Conservation (phyloP, 2,888 invertebrate genomes). For the Nasonovia ribisnigri region DNA sequence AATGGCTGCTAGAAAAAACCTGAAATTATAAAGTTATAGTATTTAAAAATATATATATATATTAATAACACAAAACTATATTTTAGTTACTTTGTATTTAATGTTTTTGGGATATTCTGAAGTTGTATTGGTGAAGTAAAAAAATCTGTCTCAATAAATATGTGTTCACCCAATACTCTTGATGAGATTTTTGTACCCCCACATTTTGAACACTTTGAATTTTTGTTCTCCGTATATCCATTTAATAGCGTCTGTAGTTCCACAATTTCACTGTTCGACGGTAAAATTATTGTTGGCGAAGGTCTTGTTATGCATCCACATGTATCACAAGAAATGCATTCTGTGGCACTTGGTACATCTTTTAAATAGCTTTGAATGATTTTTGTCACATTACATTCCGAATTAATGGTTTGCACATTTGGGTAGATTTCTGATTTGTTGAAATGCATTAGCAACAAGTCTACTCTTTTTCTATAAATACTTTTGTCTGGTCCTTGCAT, state of each 20-base stretch:
- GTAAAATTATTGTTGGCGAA: constrained; percentile 17
- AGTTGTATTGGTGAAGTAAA: not conserved
- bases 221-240: not conserved
- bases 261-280: not conserved
- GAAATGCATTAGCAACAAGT: not conserved
- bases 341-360: not conserved
- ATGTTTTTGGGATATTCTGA: not conserved
- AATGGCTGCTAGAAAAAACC: not conserved
- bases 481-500: not conserved
- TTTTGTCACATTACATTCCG: not conserved
- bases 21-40: not conserved
- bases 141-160: not conserved
- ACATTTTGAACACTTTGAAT: not conserved
- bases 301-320: not conserved
- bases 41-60: not conserved
- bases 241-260: not conserved
- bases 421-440: not conserved
- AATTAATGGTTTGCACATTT: not conserved
- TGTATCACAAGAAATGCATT: not conserved
- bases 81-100: constrained; percentile 1
- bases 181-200: not conserved
- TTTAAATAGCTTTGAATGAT: constrained; percentile 4
- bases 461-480: not conserved
- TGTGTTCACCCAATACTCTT: not conserved
- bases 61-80: not conserved